These are phyloP conservation scores for Chelon labrosus DNA, from an alignment of 2,797 vertebrate genomes.

Conservation along the genomic window DNA sequence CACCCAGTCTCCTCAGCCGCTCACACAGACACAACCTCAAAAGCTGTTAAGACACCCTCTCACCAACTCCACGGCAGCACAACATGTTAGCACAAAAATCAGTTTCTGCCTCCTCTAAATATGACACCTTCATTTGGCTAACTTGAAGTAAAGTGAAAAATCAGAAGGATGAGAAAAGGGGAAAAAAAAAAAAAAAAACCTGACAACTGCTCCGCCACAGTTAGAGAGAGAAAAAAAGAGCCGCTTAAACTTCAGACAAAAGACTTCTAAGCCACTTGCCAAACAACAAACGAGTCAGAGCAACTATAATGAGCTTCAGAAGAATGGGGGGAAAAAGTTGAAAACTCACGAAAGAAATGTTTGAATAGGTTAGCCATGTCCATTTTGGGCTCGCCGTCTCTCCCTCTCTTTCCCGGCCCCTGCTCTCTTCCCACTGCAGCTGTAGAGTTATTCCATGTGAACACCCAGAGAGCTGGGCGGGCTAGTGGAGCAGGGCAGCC, in stretches of 20 bases:
- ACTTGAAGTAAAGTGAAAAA: conserved; percentile 37
- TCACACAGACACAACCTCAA: conserved; percentile 65
- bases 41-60: conserved; percentile 59
- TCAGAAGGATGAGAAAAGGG: conserved; percentile 11
- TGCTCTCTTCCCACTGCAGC: conserved; percentile 84
- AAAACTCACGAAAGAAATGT: conserved; percentile 93
- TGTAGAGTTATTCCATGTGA: conserved; percentile 87
- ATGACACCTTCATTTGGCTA: conserved; percentile 40
- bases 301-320: conserved; percentile 25
- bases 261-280: conserved; percentile 15
- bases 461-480: conserved; percentile 83
- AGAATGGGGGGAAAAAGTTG: conserved; percentile 44
- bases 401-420: conserved; percentile 76
- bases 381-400: conserved; percentile 86
- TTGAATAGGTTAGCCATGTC: conserved; percentile 93
- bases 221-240: conserved; percentile 37
- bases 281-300: conserved; percentile 22
- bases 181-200: not conserved
- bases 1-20: conserved; percentile 79
- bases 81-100: conserved; percentile 57
- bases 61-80: conserved; percentile 40
- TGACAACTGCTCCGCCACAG: conserved; percentile 51
- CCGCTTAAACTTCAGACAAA: conserved; percentile 45
- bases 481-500: conserved; percentile 76
- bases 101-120: conserved; percentile 39